Base-by-base conservation (phyloP, 2,797 vertebrate genomes). In the Sparidentex hasta region DNA sequence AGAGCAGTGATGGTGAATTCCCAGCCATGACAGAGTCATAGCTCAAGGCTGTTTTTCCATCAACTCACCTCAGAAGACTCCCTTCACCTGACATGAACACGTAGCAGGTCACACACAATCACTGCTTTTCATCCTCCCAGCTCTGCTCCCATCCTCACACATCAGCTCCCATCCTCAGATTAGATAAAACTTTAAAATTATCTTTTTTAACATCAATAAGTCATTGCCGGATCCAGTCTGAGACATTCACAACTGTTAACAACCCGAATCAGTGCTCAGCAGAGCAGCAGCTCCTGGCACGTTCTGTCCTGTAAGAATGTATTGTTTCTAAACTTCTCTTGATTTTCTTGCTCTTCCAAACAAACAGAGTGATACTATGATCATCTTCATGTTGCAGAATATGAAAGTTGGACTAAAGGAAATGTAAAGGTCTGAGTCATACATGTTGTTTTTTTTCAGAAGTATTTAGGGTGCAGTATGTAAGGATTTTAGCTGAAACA, bases 21-120 rank as follows among this genome's bases (percentile, higher is more conserved):
- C 38, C 71, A 33, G 74, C 56, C 33, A 1, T 55, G 71, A 76
- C 77, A 64, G 50, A 78, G 63, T 52, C 65, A 16, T 78, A 38
- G 69, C 85, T 85, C 52, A 51, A 59, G 83, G 87, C 80, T 74
- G 58, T 78, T 84, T 82, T 74, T 71, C 38, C 65, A 61, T 76
- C 70, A 59, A 7, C 56, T 73, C 69, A 77, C 67, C 66, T 52
- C 52, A 70, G 46, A 81, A 18, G 33, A 65, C 65, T 66, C 11
- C 27, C 29, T 85, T 83, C 68, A 71, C 63, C 83, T 76, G 73
- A 75, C 59, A 23, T 48, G 61, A 68, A 71, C 51, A 7, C 64
- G 44, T 66, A 70, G 41, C 51, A 54, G 72, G 74, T 84, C 70
- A 78, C 73, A 71, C 25, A 63, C 70, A 67, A 16, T 38, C 12